These are phyloP conservation scores for Agonopterix arenella DNA, from an alignment of 2,888 invertebrate genomes.

Conservation along the genomic window DNA sequence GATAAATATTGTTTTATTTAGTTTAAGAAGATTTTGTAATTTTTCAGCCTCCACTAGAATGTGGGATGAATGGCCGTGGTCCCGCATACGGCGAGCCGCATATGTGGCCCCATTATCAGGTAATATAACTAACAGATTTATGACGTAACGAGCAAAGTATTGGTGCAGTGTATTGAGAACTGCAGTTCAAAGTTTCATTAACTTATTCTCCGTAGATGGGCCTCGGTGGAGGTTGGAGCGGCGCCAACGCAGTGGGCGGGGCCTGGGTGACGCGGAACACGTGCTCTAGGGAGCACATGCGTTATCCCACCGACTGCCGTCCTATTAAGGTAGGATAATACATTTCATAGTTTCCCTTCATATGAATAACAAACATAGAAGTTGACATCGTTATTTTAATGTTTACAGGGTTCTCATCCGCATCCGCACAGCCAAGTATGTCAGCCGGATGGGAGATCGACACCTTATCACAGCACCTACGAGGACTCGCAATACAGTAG, in stretches of 20 bases:
- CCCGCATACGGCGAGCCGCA: conserved; percentile 60
- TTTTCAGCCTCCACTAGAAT: conserved; percentile 66
- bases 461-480: conserved; percentile 48
- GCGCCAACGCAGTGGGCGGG: conserved; percentile 34
- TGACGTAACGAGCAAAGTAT: not conserved
- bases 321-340: conserved; percentile 47
- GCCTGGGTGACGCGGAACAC: conserved; percentile 48
- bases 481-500: conserved; percentile 47
- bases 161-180: not conserved
- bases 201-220: conserved; percentile 44
- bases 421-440: conserved; percentile 44
- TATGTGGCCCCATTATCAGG: conserved; percentile 71
- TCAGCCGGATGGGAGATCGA: conserved; percentile 53
- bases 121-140: conserved; percentile 17
- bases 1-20: no score
- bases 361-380: not conserved
- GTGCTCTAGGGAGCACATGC: conserved; percentile 56
- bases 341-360: not conserved
- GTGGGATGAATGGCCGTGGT: conserved; percentile 54
- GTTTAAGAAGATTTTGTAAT: not conserved
- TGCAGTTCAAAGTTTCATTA: conserved; percentile 4
- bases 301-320: conserved; percentile 56
- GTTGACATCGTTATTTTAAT: not conserved
- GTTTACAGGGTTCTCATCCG: conserved; percentile 46
- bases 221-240: conserved; percentile 47